phyloP scores from a whole-genome alignment of 2,797 vertebrate genomes.

The Alcedo atthis region DNA sequence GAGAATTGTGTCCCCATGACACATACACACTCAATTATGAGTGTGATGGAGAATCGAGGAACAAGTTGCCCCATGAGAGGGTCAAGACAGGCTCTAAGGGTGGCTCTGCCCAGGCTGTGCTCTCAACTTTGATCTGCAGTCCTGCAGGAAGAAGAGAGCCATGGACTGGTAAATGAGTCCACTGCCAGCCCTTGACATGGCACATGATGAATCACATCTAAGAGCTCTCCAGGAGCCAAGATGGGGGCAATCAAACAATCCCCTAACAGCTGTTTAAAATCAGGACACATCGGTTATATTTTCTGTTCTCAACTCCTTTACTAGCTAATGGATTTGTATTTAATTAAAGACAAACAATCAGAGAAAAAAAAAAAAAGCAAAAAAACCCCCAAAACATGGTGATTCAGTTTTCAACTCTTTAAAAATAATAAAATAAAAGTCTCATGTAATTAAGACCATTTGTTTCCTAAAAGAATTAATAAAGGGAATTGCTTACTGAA shows the following conservation, averaged over 20 bases:
- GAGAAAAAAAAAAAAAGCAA: not conserved
- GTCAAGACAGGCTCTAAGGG: not conserved
- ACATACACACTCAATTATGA: accelerated
- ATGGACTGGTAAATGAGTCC: not conserved
- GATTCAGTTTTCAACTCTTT: not conserved
- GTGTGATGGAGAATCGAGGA: not conserved
- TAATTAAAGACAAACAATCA: not conserved
- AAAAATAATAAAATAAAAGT: not conserved
- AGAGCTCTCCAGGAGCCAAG: not conserved
- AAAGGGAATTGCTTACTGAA: not conserved
- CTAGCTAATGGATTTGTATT: not conserved
- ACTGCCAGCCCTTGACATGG: not conserved
- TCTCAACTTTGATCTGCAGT: not conserved
- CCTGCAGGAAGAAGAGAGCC: accelerated
- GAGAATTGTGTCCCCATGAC: not conserved
- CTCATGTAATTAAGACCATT: not conserved
- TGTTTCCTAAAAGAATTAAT: not conserved
- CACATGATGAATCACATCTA: not conserved
- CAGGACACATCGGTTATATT: not conserved
- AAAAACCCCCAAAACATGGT: too few relatives aligned
- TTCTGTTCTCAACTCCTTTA: not conserved
- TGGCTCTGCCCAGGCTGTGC: accelerated
- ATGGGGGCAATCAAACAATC: not conserved
- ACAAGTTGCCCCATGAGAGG: not conserved
- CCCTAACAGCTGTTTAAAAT: not conserved